These are phyloP conservation scores for Pachypanchax playfairii DNA, from an alignment of 2,113 vertebrate species.

Conservation along the genomic window DNA sequence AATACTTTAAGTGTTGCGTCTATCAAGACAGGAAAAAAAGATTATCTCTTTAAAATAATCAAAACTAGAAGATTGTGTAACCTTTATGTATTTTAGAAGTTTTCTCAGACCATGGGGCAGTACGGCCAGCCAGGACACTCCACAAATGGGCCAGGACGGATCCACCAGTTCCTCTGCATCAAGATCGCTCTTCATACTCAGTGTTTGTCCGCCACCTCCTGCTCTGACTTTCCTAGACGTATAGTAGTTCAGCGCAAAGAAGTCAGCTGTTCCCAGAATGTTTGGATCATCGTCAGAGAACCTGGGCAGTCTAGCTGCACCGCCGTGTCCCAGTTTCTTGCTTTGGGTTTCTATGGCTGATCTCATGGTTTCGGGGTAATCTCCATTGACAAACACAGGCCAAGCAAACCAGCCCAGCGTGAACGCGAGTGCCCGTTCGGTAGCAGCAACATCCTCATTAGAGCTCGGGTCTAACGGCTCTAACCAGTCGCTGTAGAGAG, in stretches of 20 bases:
- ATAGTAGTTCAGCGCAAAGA: conserved; percentile 87
- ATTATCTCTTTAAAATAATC: neutral
- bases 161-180: conserved; percentile 72
- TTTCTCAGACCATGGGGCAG: conserved; percentile 78
- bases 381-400: conserved; percentile 82
- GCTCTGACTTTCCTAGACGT: conserved; percentile 76
- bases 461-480: conserved; percentile 71
- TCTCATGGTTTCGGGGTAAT: conserved; percentile 84
- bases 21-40: conserved; percentile 48
- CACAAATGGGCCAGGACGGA: conserved; percentile 78
- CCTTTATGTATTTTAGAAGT: conserved; percentile 83
- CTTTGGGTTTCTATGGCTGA: conserved; percentile 71
- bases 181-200: conserved; percentile 63
- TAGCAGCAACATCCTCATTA: conserved; percentile 67
- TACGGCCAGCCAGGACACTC: conserved; percentile 77
- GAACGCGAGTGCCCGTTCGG: conserved; percentile 75
- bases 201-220: conserved; percentile 26
- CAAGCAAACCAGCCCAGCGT: conserved; percentile 82
- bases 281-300: conserved; percentile 80
- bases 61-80: conserved; percentile 38
- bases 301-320: conserved; percentile 70
- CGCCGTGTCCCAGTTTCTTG: conserved; percentile 64
- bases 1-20: conserved; percentile 71
- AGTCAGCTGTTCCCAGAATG: conserved; percentile 82
- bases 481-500: conserved; percentile 79